These are phyloP conservation scores for Nycticryphes semicollaris DNA, from an alignment of 2,113 vertebrate genomes.

Conservation along the genomic window DNA sequence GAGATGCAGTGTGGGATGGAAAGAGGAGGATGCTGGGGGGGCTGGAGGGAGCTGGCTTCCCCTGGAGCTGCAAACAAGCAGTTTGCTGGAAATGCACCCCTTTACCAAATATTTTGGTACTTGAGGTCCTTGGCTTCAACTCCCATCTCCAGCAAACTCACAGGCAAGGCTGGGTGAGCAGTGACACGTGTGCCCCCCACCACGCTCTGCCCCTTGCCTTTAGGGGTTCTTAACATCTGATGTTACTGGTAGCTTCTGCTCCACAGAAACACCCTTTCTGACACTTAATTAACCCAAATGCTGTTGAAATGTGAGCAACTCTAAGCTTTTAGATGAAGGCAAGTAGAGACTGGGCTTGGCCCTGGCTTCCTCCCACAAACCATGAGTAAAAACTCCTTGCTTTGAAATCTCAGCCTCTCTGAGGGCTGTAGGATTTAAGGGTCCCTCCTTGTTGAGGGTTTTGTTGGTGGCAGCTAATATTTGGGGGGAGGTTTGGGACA, in stretches of 20 bases:
- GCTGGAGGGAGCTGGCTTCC: neutral
- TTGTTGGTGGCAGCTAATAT: fast-evolving
- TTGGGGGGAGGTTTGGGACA: neutral
- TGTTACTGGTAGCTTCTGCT: neutral
- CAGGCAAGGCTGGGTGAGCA: neutral
- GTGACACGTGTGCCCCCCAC: fast-evolving
- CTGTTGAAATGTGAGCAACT: too few species aligned
- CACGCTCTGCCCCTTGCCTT: too few species aligned
- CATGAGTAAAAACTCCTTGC: neutral
- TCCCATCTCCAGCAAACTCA: neutral
- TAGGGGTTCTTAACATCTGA: too few species aligned
- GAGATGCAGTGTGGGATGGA: neutral
- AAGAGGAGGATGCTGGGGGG: too few species aligned
- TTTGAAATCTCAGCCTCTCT: neutral
- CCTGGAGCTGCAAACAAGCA: neutral
- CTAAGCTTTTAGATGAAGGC: neutral
- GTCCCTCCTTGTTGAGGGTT: neutral
- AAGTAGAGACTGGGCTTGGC: fast-evolving
- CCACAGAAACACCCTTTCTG: neutral
- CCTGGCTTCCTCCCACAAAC: neutral
- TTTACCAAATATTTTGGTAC: neutral
- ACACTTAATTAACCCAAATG: neutral
- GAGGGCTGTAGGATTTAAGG: neutral
- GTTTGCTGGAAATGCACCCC: too few species aligned
- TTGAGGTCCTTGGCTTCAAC: neutral